Percentiles rank a stretch among this genome's conserved stretches.
These are phyloP conservation scores for Sebastes melanostomus DNA, from an alignment of 2,797 vertebrate genomes.

Conservation along the genomic window DNA sequence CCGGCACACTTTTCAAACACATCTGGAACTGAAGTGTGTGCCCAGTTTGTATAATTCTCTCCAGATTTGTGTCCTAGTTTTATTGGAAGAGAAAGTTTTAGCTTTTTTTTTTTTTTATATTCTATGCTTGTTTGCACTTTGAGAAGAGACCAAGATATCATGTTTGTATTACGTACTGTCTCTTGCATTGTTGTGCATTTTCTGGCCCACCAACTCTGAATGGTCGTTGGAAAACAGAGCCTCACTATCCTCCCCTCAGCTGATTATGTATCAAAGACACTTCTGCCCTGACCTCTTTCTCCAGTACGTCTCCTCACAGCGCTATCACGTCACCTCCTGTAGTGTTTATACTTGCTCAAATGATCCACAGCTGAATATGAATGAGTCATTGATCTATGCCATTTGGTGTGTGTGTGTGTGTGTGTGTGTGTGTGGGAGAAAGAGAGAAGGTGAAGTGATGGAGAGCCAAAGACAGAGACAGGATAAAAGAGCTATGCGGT, in stretches of 20 bases:
- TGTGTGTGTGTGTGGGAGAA: background rate
- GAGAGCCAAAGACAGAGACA: background rate
- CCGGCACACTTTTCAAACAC: background rate
- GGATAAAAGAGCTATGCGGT: constrained; percentile 6
- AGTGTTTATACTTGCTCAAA: constrained; percentile 47
- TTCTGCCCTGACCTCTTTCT: constrained; percentile 36
- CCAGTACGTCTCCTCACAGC: constrained; percentile 14
- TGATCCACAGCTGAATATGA: constrained; percentile 45
- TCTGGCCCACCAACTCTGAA: background rate
- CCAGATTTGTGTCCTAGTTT: background rate
- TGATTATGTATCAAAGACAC: constrained; percentile 39
- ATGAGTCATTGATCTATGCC: constrained; percentile 51
- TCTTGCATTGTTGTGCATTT: background rate
- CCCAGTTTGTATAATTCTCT: background rate
- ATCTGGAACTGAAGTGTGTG: background rate
- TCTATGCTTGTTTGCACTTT: background rate
- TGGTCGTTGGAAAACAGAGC: constrained; percentile 1
- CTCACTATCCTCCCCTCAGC: background rate
- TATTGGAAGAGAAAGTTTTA: background rate
- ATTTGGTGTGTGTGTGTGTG: background rate
- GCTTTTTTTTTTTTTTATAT: background rate
- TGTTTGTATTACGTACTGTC: background rate
- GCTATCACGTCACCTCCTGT: constrained; percentile 34
- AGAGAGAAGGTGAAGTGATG: constrained; percentile 9
- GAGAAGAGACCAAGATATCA: background rate